Conservation (phyloP, 2,113 vertebrate genomes). For the Fulmarus glacialis region DNA sequence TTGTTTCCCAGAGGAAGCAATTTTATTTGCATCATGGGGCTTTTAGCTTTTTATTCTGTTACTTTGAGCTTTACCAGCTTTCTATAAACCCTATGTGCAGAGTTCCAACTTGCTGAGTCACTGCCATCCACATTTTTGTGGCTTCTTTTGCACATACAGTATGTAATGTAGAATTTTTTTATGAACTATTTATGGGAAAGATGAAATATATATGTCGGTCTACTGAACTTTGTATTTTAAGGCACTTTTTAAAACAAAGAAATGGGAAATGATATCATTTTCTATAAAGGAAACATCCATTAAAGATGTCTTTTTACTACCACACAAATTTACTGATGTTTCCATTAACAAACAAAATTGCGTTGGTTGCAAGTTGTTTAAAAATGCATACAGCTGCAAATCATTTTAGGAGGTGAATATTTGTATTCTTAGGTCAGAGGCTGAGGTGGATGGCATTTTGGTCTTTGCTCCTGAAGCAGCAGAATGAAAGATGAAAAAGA, state of each 20-base stretch:
- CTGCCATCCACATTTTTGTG: constrained; percentile 55
- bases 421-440: not conserved
- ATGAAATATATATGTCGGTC: not conserved
- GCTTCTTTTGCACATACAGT: constrained; percentile 44
- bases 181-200: constrained; percentile 15
- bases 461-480: not conserved
- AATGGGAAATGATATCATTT: not conserved
- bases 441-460: not conserved
- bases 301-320: not conserved
- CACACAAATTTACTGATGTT: not conserved
- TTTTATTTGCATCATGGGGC: constrained; percentile 48
- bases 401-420: not conserved
- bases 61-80: constrained; percentile 54
- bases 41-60: constrained; percentile 68
- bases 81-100: constrained; percentile 52
- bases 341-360: not conserved
- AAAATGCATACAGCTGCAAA: not conserved
- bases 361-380: not conserved
- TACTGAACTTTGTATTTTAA: not conserved
- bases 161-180: constrained; percentile 8
- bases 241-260: not conserved
- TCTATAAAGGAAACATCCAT: not conserved
- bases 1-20: constrained; percentile 57
- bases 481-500: not conserved
- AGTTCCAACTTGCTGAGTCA: constrained; percentile 69